These are phyloP conservation scores for Cheirogaleus medius DNA, from an alignment of 2,113 vertebrate species.

Conservation along the genomic window DNA sequence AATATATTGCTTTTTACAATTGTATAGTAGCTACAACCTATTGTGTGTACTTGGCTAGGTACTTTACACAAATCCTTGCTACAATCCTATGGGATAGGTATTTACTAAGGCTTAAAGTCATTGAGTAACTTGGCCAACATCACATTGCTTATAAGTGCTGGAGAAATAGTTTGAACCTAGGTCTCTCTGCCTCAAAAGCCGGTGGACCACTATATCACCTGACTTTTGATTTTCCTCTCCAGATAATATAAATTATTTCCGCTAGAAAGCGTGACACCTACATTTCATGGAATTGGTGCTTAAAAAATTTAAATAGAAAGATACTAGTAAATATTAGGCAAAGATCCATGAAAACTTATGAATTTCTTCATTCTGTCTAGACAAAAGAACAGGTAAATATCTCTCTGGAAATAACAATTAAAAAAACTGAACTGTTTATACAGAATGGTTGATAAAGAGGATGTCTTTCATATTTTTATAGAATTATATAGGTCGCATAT, in stretches of 20 bases:
- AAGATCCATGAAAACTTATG: neutral
- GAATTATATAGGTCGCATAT: neutral
- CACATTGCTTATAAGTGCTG: neutral
- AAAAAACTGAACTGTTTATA: neutral
- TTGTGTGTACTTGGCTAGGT: neutral
- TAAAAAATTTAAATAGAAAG: neutral
- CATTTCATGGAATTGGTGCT: neutral
- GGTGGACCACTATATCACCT: neutral
- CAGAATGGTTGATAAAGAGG: neutral
- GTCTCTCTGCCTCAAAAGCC: neutral
- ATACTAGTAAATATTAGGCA: neutral
- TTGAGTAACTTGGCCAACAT: neutral
- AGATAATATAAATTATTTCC: neutral
- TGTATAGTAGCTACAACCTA: neutral
- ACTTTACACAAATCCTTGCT: neutral
- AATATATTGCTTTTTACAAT: neutral
- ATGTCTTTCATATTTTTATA: neutral
- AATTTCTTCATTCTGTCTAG: neutral
- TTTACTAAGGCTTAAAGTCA: neutral
- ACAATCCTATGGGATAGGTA: neutral
- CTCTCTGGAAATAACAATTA: conserved; percentile 11
- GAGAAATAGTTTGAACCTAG: neutral
- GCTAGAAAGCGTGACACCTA: neutral
- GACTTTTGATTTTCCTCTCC: neutral
- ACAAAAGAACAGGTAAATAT: neutral